Percentiles rank a stretch among this genome's conserved stretches.
These are phyloP conservation scores for Emmelina monodactyla DNA, from an alignment of 2,888 invertebrate genomes.

Conservation along the genomic window DNA sequence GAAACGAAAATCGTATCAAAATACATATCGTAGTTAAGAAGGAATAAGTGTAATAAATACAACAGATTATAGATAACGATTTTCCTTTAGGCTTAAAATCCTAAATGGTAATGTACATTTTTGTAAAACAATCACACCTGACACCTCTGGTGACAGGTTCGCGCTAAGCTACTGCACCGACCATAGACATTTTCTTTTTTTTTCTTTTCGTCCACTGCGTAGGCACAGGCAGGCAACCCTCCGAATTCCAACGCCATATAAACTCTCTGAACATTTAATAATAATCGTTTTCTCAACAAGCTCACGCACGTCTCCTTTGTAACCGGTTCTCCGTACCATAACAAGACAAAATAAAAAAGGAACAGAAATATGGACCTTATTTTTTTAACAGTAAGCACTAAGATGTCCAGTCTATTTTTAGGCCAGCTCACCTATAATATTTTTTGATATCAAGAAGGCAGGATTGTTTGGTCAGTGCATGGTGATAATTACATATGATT, in stretches of 20 bases:
- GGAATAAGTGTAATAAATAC: too few relatives aligned
- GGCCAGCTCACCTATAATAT: not conserved
- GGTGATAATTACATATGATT: too few relatives aligned
- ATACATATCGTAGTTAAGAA: too few relatives aligned
- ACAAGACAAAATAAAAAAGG: slow-evolving; percentile 2
- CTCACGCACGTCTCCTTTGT: slow-evolving; percentile 30
- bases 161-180: not conserved
- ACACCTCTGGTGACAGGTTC: slow-evolving; percentile 1
- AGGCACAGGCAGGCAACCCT: slow-evolving; percentile 20
- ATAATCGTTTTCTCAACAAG: slow-evolving; percentile 49
- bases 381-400: not conserved
- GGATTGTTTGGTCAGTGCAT: not conserved
- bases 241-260: slow-evolving; percentile 32
- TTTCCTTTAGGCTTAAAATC: too few relatives aligned
- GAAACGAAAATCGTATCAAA: too few relatives aligned
- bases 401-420: not conserved
- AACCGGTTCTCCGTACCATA: slow-evolving; percentile 29
- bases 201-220: slow-evolving; percentile 5
- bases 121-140: not conserved
- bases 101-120: too few relatives aligned
- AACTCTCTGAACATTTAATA: slow-evolving; percentile 28
- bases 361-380: not conserved
- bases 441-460: not conserved
- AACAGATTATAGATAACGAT: too few relatives aligned
- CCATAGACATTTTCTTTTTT: not conserved